phyloP scores from a whole-genome alignment of 2,113 vertebrate genomes.

The Tetraodon nigroviridis region DNA sequence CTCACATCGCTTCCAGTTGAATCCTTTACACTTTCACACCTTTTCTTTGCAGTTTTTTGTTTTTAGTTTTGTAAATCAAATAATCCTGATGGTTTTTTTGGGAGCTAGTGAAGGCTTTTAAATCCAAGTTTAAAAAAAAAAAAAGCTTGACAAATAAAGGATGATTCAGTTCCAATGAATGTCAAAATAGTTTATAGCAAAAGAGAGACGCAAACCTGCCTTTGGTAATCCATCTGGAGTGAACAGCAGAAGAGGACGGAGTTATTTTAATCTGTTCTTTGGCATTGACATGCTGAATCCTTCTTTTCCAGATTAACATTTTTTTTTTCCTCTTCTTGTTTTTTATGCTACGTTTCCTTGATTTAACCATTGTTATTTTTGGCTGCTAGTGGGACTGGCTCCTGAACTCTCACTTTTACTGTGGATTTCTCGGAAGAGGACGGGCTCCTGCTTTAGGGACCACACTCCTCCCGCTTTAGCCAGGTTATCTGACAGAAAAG shows the following conservation, averaged over 20 bases:
- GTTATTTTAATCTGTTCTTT: slow-evolving; percentile 23
- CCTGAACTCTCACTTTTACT: slow-evolving; percentile 38
- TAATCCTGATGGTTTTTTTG: slow-evolving; percentile 2
- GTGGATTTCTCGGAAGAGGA: slow-evolving; percentile 43
- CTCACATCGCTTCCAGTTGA: slow-evolving; percentile 6
- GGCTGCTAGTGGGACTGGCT: slow-evolving; percentile 53
- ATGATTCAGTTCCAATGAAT: neutral
- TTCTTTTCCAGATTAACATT: slow-evolving; percentile 22
- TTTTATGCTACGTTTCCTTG: neutral
- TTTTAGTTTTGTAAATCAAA: slow-evolving; percentile 14
- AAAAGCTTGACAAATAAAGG: slow-evolving; percentile 6
- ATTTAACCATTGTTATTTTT: slow-evolving; percentile 26
- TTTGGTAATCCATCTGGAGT: slow-evolving; percentile 4
- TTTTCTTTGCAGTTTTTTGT: slow-evolving; percentile 13
- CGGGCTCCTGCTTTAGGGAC: slow-evolving; percentile 49
- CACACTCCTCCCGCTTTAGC: neutral
- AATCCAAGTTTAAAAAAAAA: slow-evolving; percentile 11
- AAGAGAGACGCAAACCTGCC: neutral
- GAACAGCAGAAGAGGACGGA: slow-evolving; percentile 16
- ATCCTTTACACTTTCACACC: slow-evolving; percentile 5
- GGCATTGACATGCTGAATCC: slow-evolving; percentile 3
- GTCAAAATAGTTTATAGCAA: slow-evolving; percentile 7
- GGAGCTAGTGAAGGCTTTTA: slow-evolving; percentile 6
- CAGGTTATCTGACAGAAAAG: slow-evolving; percentile 29
- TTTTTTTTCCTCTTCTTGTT: slow-evolving; percentile 7